A percentile compares a stretch with the other conserved stretches of the same genome.
Evolutionary conservation across 2,888 invertebrate genomes (phyloP).

Genomic region (Cephalotes varians): DNA sequence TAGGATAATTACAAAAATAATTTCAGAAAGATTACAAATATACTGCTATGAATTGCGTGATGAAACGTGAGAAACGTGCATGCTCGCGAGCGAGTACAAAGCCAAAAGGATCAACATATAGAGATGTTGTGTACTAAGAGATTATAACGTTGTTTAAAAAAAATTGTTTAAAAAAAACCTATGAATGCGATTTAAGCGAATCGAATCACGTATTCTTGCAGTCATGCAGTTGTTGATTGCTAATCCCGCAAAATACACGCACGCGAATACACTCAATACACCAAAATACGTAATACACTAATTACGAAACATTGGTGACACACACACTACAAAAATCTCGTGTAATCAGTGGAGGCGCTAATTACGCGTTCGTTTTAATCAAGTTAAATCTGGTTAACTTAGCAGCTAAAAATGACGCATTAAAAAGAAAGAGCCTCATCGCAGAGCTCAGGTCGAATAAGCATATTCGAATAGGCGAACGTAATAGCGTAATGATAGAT

Average conservation of each 20-base stretch:
- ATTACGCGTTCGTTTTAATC: conserved; percentile 12
- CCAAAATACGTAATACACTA: conserved; percentile 8
- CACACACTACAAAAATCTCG: conserved; percentile 18
- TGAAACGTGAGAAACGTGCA: not conserved
- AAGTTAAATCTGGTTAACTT: not conserved
- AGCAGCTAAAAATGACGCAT: not conserved
- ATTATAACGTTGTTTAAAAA: not conserved
- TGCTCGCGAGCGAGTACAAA: not conserved
- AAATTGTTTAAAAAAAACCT: too few species aligned
- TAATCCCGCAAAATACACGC: not conserved
- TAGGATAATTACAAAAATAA: not conserved
- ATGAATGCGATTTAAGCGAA: not conserved
- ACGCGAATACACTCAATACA: not conserved
- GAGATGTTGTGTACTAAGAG: not conserved
- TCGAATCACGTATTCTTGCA: not conserved
- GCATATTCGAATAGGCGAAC: not conserved
- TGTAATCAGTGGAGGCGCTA: conserved; percentile 18
- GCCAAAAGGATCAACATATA: conserved; percentile 17
- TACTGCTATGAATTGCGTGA: not conserved
- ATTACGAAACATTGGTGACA: conserved; percentile 14
- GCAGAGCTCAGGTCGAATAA: not conserved
- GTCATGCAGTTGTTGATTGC: conserved; percentile 3
- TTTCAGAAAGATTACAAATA: not conserved
- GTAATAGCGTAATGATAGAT: not conserved
- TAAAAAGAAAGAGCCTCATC: not conserved